Evolutionary conservation across 1,140 invertebrate genomes (phyloP).

Genomic region (Lepidurus arcticus): DNA sequence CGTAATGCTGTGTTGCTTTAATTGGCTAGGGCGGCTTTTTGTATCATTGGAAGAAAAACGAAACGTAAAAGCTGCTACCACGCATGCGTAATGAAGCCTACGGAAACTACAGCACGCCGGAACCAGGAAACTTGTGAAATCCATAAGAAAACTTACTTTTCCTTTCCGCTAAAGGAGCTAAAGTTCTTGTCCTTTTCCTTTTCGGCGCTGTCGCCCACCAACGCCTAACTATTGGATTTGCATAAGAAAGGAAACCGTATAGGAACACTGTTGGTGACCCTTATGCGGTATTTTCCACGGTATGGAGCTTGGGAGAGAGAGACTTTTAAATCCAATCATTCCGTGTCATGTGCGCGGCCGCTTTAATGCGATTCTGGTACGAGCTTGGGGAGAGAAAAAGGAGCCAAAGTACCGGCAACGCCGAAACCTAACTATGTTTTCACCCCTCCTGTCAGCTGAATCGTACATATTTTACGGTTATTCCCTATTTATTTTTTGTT

Average conservation of each 20-base stretch:
- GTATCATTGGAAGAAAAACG: neutral
- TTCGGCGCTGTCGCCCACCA: neutral
- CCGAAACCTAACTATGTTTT: neutral
- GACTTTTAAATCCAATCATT: constrained; percentile 19
- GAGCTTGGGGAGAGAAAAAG: neutral
- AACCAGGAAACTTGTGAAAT: no score
- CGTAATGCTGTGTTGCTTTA: neutral
- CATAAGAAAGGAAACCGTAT: constrained; percentile 15
- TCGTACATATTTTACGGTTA: no score
- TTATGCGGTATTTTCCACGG: neutral
- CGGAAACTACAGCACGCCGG: neutral
- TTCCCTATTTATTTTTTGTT: no score
- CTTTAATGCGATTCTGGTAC: neutral
- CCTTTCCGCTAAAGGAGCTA: neutral
- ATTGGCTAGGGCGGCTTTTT: neutral
- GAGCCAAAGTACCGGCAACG: neutral
- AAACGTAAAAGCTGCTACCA: neutral
- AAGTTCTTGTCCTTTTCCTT: constrained; percentile 2
- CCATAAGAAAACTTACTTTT: no score
- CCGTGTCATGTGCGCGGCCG: neutral
- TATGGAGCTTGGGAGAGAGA: neutral
- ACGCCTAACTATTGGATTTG: constrained; percentile 7
- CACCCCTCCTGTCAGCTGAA: neutral
- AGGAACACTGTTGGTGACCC: neutral
- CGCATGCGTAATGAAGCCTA: neutral